Evolutionary conservation across 2,797 vertebrate species (phyloP), one percentile per base, ranked within the genome.

Genomic region (Trematomus bernacchii): DNA sequence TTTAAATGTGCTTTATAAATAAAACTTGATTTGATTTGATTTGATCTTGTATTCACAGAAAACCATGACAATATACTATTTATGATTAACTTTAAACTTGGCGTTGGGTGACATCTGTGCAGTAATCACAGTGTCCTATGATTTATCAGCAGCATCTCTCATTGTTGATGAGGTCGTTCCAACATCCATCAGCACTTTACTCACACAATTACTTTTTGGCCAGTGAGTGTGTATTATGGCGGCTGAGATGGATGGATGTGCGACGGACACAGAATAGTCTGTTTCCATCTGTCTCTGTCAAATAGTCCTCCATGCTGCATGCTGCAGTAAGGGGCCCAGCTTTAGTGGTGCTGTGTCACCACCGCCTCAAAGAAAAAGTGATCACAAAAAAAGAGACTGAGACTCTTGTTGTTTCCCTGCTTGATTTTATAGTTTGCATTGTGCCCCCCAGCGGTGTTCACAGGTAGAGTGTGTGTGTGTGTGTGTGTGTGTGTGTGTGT

Each of bases 261-360:
- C 77, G 71, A 78, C 27, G 14, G 85, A 88, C 79, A 84, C 58
- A 85, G 74, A 87, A 73, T 72, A 66, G 69, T 79, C 65, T 66
- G 62, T 63, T 79, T 73, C 84, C 70, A 90, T 88, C 87, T 6
- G 73, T 94, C 91, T 89, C 66, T 91, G 89, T 66, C 87, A 91
- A 86, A 84, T 68, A 83, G 79, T 76, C 73, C 54, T 79, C 48
- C 43, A 27, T 71, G 77, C 84, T 83, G 69, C 61, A 81, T 59
- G 71, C 77, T 68, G 54, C 62, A 87, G 82, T 75, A 79, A 71
- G 54, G 63, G n/a, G 40, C 33, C 68, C 65, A 60, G 74, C 61
- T 67, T 84, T 87, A 88, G 86, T 78, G 61, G 65, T 73, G 74
- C 81, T 79, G 76, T 87, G 83, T 86, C 87, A 86, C 79, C 84